Percentiles rank a stretch among this genome's conserved stretches.
Conservation (phyloP, 2,888 invertebrate genomes). For the Aspidiotus destructor region DNA sequence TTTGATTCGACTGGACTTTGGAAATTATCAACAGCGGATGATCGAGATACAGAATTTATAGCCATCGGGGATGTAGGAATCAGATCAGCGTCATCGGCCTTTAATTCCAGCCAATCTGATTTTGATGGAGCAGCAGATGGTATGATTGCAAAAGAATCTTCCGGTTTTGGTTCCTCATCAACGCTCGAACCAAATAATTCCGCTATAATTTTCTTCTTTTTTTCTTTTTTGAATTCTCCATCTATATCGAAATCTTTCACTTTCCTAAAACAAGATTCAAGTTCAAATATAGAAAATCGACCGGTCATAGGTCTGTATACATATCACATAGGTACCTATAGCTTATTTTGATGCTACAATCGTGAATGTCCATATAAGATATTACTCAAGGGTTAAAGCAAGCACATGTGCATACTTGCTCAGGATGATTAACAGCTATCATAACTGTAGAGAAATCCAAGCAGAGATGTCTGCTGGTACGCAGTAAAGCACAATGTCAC, state of each 20-base stretch:
- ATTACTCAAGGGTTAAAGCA: no score
- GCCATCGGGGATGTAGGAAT: not conserved
- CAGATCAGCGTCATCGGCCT: not conserved
- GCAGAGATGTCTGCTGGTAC: no score
- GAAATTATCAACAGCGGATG: not conserved
- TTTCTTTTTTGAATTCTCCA: constrained; percentile 17
- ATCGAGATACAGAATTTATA: not conserved
- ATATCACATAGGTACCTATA: no score
- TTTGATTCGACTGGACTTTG: not conserved
- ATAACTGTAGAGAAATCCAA: no score
- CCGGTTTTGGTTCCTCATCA: not conserved
- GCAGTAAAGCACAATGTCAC: no score
- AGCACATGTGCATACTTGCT: no score
- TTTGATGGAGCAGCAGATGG: not conserved
- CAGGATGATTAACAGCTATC: no score
- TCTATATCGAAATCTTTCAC: constrained; percentile 5
- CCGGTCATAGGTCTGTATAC: no score
- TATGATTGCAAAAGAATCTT: not conserved
- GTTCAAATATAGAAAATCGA: no score
- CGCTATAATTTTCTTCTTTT: constrained; percentile 24
- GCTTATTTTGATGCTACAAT: no score
- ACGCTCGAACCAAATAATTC: constrained; percentile 23
- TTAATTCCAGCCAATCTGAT: not conserved
- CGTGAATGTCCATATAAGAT: no score
- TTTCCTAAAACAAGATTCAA: not conserved